Percentiles rank a stretch among this genome's conserved stretches.
Conservation (phyloP, 2,888 invertebrate species). For the Phaedon cochleariae region DNA sequence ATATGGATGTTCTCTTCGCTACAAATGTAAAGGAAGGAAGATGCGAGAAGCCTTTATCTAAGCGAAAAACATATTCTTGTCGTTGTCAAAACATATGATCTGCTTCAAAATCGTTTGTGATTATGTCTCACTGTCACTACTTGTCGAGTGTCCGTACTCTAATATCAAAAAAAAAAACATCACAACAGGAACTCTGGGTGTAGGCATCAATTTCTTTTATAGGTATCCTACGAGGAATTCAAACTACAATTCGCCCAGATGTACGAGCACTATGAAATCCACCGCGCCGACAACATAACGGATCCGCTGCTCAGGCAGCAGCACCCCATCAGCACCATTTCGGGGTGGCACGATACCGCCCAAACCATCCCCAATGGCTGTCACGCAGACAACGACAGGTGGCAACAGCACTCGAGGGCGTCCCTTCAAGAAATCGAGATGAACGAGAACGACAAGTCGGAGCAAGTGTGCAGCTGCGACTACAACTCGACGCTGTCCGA, state of each 20-base stretch:
- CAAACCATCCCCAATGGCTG: constrained; percentile 58
- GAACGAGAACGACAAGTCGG: constrained; percentile 57
- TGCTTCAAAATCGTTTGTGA: no score
- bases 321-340: constrained; percentile 94
- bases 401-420: constrained; percentile 50
- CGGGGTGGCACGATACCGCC: constrained; percentile 86
- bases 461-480: constrained; percentile 60
- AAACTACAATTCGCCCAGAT: constrained; percentile 97
- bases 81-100: no score
- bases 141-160: no score
- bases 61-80: no score
- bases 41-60: no score
- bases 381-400: constrained; percentile 53
- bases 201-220: constrained; percentile 35
- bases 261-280: constrained; percentile 95
- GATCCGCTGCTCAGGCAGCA: constrained; percentile 93
- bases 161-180: no score
- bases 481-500: constrained; percentile 63
- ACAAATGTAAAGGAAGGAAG: no score
- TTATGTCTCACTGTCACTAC: no score
- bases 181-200: no score
- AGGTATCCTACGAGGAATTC: constrained; percentile 98
- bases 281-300: constrained; percentile 93
- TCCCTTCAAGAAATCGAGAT: constrained; percentile 53
- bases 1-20: no score